Base-by-base conservation (phyloP, 2,888 invertebrate genomes). In the Caenorhabditis uteleia region DNA sequence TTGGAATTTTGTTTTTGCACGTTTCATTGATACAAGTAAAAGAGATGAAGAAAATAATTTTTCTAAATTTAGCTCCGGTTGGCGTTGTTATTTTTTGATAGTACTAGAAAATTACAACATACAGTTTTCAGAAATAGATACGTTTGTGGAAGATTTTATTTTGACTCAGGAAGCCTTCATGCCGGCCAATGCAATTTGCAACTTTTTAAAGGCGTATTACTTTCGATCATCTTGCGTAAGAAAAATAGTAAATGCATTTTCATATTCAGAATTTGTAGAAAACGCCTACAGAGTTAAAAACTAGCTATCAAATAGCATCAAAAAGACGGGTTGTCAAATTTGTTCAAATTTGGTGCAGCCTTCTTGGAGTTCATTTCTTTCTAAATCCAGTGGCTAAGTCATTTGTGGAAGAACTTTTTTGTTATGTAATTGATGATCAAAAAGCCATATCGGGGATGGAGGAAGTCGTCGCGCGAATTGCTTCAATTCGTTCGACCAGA, bases 151-250 rank as follows among this genome's bases (percentile, higher is more conserved):
- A 82, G 91, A 91, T 84, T 91, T 91, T 83, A 86, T 91, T 67
- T 86, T 91, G 49, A 91, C 91, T 7, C 90, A 91, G 84, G 89
- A 90, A 75, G 89, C 91, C 44, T 92, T 91, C 85, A 89, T 91
- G 88, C 90, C 91, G 1, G 89, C 89, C 56, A 88, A 89, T 76
- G 88, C 89, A 75, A 86, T 91, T 68, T 89, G 91, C 78, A 79
- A 82, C 42, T 71, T 70, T 38, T 71, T 84, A 14, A 82, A 79
- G 49, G 50, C 57, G 29, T 84, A 83, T 58, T 83, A 82, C 39
- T 64, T 51, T 42, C 34, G 53, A 45, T 45, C 54, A 14, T 40
- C 42, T 25, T 64, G 39, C 40, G 64, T 64, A 6, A 38, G 38
- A 42, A 18, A 29, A 21, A 12, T 21, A 23, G 4, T 31, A 16